phyloP scores from a whole-genome alignment of 2,113 vertebrate species.

The Furnarius figulus region DNA sequence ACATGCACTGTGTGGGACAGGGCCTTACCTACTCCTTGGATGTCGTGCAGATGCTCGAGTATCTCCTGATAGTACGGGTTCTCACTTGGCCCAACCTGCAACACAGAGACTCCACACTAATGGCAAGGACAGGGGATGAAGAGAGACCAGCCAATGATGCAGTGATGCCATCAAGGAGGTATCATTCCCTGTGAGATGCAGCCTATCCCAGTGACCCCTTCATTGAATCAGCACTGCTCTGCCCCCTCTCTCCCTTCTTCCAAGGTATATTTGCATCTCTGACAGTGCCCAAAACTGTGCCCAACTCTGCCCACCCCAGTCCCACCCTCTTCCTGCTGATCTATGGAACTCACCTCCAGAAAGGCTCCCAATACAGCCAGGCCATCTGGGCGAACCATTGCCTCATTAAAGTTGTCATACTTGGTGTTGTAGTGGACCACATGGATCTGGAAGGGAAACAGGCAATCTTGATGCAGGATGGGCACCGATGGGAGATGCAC shows the following conservation, averaged over 20 bases:
- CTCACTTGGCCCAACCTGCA: slow-evolving; percentile 73
- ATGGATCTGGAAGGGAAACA: slow-evolving; percentile 70
- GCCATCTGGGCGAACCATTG: slow-evolving; percentile 63
- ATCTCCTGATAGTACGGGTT: slow-evolving; percentile 72
- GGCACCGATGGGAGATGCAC: not conserved
- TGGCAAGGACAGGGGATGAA: not conserved
- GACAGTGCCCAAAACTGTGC: not conserved
- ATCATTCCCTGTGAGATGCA: accelerated
- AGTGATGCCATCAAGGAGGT: not conserved
- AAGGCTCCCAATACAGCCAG: slow-evolving; percentile 77
- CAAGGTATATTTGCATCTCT: not conserved
- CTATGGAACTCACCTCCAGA: slow-evolving; percentile 63
- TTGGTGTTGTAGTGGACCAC: slow-evolving; percentile 77
- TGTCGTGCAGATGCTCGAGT: slow-evolving; percentile 52
- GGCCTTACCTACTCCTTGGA: slow-evolving; percentile 70
- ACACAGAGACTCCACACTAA: not conserved
- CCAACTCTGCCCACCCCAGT: not conserved
- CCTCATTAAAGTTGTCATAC: slow-evolving; percentile 47
- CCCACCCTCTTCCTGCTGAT: not conserved
- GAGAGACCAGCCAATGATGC: accelerated
- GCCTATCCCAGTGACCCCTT: not conserved
- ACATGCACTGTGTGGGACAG: not conserved
- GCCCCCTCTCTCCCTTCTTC: not conserved
- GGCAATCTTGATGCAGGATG: accelerated
- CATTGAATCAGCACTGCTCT: not conserved